Percentiles rank a stretch among this genome's conserved stretches.
Conservation (phyloP, 2,888 invertebrate species). For the Dicyrtomina minuta region DNA sequence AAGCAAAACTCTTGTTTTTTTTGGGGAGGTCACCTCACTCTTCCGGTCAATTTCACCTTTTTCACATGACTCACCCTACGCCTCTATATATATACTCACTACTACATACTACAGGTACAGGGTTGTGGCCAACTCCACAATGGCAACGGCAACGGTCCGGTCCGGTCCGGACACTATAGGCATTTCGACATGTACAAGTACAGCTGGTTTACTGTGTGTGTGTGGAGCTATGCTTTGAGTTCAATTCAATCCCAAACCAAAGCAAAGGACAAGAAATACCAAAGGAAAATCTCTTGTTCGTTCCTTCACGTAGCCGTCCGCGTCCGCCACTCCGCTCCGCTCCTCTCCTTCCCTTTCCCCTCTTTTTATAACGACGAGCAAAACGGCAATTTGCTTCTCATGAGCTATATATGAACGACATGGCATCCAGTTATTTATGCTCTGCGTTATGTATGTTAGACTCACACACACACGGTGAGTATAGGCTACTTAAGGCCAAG, state of each 20-base stretch:
- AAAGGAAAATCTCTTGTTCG: not conserved
- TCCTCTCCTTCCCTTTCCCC: slow-evolving; percentile 1
- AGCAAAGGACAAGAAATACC: not conserved
- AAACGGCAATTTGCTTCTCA: too few species aligned
- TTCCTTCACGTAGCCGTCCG: not conserved
- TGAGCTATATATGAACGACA: too few species aligned
- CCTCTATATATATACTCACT: not conserved
- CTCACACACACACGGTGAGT: too few species aligned
- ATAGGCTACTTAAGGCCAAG: too few species aligned
- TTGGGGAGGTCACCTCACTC: slow-evolving; percentile 30
- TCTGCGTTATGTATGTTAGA: too few species aligned
- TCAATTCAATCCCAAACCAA: too few species aligned
- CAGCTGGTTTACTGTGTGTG: not conserved
- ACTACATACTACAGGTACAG: not conserved
- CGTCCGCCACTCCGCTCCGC: slow-evolving; percentile 17
- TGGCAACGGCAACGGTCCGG: too few species aligned
- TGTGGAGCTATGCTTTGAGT: not conserved
- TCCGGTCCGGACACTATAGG: too few species aligned
- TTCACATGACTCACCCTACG: slow-evolving; percentile 22
- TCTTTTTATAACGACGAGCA: not conserved
- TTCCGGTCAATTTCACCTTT: slow-evolving; percentile 40
- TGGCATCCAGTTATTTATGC: too few species aligned
- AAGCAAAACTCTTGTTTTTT: slow-evolving; percentile 26
- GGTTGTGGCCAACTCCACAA: not conserved
- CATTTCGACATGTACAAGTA: not conserved